phyloP scores from a whole-genome alignment of 2,888 invertebrate species.

The Crossocerus cetratus region DNA sequence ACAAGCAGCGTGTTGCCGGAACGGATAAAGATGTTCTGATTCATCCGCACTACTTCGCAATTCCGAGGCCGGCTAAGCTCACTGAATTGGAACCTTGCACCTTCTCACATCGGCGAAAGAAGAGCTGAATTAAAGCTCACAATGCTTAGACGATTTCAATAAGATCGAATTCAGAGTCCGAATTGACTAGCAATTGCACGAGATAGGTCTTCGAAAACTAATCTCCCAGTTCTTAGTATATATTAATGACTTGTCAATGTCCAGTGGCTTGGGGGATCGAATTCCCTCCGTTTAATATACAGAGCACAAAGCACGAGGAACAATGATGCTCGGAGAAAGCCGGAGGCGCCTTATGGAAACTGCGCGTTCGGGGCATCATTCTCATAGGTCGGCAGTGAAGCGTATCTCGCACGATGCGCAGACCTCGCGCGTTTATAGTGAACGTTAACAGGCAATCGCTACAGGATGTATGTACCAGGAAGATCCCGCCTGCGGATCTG shows the following conservation, averaged over 20 bases:
- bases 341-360: too few species aligned
- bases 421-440: constrained; percentile 35
- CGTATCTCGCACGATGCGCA: constrained; percentile 44
- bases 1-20: constrained; percentile 31
- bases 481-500: constrained; percentile 45
- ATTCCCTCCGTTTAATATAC: too few species aligned
- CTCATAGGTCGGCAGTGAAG: constrained; percentile 46
- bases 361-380: constrained; percentile 23
- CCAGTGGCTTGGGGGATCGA: too few species aligned
- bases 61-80: not conserved
- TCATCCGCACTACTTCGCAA: constrained; percentile 27
- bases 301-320: not conserved
- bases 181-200: too few species aligned
- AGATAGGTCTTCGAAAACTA: too few species aligned
- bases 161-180: too few species aligned
- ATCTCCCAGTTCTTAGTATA: too few species aligned
- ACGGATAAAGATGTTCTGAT: constrained; percentile 36
- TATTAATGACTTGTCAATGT: too few species aligned
- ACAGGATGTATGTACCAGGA: constrained; percentile 57
- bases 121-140: too few species aligned
- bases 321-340: constrained; percentile 6
- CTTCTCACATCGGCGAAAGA: too few species aligned
- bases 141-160: too few species aligned
- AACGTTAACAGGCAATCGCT: constrained; percentile 51
- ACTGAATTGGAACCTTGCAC: too few species aligned